Base-by-base conservation (phyloP, 2,797 vertebrate species). In the Enteromius thamalakanensis region DNA sequence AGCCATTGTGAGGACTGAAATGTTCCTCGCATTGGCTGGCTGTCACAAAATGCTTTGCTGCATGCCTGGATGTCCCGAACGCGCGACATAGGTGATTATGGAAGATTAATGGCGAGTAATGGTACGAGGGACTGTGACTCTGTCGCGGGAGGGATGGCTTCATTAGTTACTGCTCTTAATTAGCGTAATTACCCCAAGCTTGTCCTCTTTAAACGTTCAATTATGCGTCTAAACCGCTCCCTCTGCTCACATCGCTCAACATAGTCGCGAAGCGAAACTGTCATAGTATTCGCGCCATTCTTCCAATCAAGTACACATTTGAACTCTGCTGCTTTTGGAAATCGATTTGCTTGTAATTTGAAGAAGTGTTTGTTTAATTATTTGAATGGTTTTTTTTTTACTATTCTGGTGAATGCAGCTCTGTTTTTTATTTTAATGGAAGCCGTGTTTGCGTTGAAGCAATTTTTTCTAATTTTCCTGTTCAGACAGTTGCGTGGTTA, bases 161-260 rank as follows among this genome's bases (percentile, higher is more conserved):
- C 92, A 89, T 93, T 92, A 93, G 87, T 92, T 90, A 90, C 86
- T 87, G 88, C 75, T 86, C 90, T 91, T 91, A 93, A 94, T 93
- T 90, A 92, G 70, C 47, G 60, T 90, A 90, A 90, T 93, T 94
- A 92, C 90, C 92, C 87, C 1, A 83, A 90, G 91, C 90, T 91
- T 92, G 91, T 94, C 90, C 91, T 92, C 72, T 87, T 86, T 93
- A 92, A 94, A 91, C 83, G 88, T 76, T 76, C 81, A 87, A 42
- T 90, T 89, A 90, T 88, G 87, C 87, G 87, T 89, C 87, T 75
- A 69, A 69, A 75, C 51, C 69, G 75, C 79, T 74, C 83, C 80
- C 74, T 79, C 76, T 79, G 6, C 53, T 86, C 87, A 89, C 89
- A 87, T 74, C 65, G 51, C 65, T 83, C 81, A 83, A 71, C 23